Percentiles rank a stretch among this genome's conserved stretches.
phyloP scores from a whole-genome alignment of 37 sponge, comb jelly and placozoan species.

The Chondrilla cf. caribensis region DNA sequence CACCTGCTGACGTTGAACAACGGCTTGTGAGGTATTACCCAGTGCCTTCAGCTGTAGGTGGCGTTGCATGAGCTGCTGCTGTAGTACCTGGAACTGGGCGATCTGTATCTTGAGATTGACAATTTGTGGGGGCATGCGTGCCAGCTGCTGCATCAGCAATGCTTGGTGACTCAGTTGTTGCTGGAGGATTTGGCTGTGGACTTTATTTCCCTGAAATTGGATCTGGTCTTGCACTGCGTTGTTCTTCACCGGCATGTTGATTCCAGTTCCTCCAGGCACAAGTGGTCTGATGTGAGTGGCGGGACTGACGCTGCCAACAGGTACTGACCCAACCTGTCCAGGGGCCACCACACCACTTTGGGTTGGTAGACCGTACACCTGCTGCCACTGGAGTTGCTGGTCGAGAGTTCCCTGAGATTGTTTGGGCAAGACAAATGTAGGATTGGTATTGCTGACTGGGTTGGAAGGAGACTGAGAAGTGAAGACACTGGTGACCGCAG shows the following conservation, averaged over 20 bases:
- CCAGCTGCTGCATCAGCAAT: not conserved
- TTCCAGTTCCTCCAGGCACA: not conserved
- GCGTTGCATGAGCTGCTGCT: not conserved
- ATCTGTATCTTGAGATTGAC: slow-evolving; percentile 7
- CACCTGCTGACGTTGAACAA: slow-evolving; percentile 5
- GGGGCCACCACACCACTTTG: too few relatives aligned
- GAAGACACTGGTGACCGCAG: not conserved
- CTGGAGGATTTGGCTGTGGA: not conserved
- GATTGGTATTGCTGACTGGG: not conserved
- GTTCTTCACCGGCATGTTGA: not conserved
- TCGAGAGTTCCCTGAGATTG: not conserved
- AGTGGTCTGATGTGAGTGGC: too few relatives aligned
- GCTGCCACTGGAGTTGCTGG: not conserved
- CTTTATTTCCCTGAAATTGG: not conserved
- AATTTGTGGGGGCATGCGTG: slow-evolving; percentile 15
- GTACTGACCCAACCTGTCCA: too few relatives aligned
- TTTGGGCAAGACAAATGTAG: not conserved
- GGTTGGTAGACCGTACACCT: not conserved
- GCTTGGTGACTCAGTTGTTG: slow-evolving; percentile 3
- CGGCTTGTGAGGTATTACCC: not conserved
- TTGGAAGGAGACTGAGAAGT: not conserved
- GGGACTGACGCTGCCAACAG: too few relatives aligned
- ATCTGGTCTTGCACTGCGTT: not conserved
- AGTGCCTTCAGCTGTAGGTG: slow-evolving; percentile 1
- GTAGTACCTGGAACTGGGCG: slow-evolving; percentile 8